Conservation (phyloP, 2,888 invertebrate species). For the Blomia tropicalis region DNA sequence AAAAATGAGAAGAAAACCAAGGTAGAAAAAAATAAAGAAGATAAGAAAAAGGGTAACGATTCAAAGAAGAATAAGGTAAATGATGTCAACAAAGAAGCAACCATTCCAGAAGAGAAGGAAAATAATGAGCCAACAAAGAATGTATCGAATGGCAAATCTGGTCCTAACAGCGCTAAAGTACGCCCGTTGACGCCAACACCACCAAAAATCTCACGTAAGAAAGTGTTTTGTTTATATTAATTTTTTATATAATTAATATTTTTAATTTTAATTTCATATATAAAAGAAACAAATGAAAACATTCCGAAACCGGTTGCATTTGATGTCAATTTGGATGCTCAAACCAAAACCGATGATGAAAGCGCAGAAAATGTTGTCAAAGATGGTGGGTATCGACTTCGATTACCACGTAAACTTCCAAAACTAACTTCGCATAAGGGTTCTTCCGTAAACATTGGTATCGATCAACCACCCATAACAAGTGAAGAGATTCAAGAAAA, state of each 20-base stretch:
- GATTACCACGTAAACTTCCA: not conserved
- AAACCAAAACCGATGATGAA: not conserved
- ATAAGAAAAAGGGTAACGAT: not conserved
- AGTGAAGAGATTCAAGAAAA: constrained; percentile 20
- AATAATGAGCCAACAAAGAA: not conserved
- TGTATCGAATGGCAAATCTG: not conserved
- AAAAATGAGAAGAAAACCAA: not conserved
- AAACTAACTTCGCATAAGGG: not conserved
- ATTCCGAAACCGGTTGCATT: constrained; percentile 24
- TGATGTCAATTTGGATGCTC: constrained; percentile 18
- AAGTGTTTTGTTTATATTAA: too few species aligned
- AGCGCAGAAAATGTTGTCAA: not conserved
- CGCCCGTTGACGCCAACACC: constrained; percentile 11
- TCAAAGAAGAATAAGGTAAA: not conserved
- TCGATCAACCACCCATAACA: not conserved
- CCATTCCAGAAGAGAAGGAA: not conserved
- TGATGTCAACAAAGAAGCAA: not conserved
- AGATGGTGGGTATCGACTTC: not conserved
- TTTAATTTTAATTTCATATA: not conserved
- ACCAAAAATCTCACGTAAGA: not conserved
- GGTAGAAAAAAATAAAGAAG: not conserved
- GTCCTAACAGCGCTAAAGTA: constrained; percentile 10
- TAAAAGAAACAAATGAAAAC: not conserved
- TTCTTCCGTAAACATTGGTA: not conserved
- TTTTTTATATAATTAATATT: not conserved